Base-by-base conservation (phyloP, 2,888 invertebrate species). In the Oscheius sp. region DNA sequence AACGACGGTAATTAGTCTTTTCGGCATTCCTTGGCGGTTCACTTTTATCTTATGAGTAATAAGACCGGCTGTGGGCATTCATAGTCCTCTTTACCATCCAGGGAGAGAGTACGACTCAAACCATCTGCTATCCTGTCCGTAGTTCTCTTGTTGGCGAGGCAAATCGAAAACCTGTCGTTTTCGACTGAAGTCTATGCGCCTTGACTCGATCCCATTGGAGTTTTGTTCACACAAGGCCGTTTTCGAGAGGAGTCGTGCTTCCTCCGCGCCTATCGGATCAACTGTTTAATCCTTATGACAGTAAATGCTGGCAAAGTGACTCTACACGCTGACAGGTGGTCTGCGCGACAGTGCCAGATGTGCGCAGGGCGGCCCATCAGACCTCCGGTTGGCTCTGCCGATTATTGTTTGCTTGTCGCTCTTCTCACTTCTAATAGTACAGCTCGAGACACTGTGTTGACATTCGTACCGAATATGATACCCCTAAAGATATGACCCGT, bases 401-500 rank as follows among this genome's bases (percentile, higher is more conserved):
- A 57, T 61, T 61, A 61, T 61, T 52, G 45, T 61, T 61, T 61
- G 61, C 61, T 61, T 61, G 61, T 61, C 61, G 45, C 61, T 61
- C 61, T 61, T 61, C 61, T 61, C 61, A 61, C 61, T 61, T 61
- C 61, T 61, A 61, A 37, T 37, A 57, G 57, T 23, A 15, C 31
- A 17, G 20, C 55, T 33, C 23, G 33, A 52, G 52, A 52, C 34
- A n/a, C 42, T n/a, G 10, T 61, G 29, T 61, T 61, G 42, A 45
- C 61, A 15, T 45, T 29, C 45, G 61, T 61, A 42, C 29, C 42
- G 61, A 61, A 57, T 39, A 57, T 61, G 61, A 61, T 61, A 61
- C 61, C 45, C 27, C 5, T 27, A 27, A n/a, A 8, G 27, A 4
- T 42, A 8, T 12, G 1, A 27, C 27, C 29, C 29, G 52, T 52